Conservation (phyloP, 2,797 vertebrate species). For the Phrynocephalus vlangalii region DNA sequence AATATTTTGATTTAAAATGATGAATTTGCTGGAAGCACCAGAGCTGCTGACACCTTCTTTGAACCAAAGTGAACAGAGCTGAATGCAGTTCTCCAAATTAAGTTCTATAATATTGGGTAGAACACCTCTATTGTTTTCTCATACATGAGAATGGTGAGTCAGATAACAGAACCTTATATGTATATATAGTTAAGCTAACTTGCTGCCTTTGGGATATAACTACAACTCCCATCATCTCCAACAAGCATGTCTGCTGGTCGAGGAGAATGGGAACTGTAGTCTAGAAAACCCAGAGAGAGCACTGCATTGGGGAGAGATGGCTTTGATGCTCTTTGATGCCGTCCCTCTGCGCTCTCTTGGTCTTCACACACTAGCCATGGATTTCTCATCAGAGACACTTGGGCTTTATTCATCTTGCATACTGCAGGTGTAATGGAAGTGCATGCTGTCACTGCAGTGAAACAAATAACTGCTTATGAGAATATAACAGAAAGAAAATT, state of each 20-base stretch:
- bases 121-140: neutral
- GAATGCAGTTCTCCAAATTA: neutral
- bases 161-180: too few species aligned
- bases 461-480: slow-evolving; percentile 46
- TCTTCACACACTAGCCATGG: neutral
- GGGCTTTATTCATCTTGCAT: slow-evolving; percentile 50
- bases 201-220: neutral
- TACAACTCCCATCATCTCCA: neutral
- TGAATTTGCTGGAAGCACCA: neutral
- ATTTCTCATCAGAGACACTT: neutral
- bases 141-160: neutral
- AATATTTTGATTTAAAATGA: too few species aligned
- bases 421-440: slow-evolving; percentile 45
- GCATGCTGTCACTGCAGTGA: slow-evolving; percentile 24
- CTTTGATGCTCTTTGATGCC: neutral
- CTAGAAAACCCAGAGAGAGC: neutral
- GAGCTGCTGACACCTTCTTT: neutral
- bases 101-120: neutral
- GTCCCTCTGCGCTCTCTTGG: neutral
- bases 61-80: neutral
- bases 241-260: neutral
- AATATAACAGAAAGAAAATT: slow-evolving; percentile 65
- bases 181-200: too few species aligned
- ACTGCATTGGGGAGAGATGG: neutral
- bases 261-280: neutral